Evolutionary conservation across 2,797 vertebrate genomes (phyloP).

Genomic region (Bradypodion pumilum): DNA sequence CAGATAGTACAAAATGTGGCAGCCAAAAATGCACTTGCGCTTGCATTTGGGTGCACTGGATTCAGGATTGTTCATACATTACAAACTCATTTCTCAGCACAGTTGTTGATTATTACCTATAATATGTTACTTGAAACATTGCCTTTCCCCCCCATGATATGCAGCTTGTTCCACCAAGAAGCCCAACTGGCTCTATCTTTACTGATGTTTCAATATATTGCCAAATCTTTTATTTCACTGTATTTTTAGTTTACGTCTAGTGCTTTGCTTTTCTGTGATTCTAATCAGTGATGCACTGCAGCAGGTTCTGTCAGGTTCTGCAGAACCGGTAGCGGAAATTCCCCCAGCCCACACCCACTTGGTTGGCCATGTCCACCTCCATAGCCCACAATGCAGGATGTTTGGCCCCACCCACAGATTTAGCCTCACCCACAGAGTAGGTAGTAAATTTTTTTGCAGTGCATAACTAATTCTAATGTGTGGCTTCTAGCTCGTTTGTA

Average conservation of each 20-base stretch:
- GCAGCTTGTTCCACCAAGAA: neutral
- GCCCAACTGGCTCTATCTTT: neutral
- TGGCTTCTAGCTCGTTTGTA: neutral
- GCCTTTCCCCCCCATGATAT: neutral
- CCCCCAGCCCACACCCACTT: too few relatives aligned
- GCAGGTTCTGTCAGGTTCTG: too few relatives aligned
- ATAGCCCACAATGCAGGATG: too few relatives aligned
- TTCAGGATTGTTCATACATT: neutral
- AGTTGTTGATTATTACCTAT: neutral
- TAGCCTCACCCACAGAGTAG: too few relatives aligned
- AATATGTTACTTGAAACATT: neutral
- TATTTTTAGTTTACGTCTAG: neutral
- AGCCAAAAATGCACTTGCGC: neutral
- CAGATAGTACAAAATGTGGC: neutral
- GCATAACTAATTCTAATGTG: neutral
- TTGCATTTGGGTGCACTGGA: neutral
- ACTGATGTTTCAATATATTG: neutral
- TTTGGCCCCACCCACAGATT: too few relatives aligned
- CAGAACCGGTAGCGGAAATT: too few relatives aligned
- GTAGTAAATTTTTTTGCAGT: too few relatives aligned
- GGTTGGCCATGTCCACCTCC: too few relatives aligned
- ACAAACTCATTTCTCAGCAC: neutral
- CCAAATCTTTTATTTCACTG: neutral
- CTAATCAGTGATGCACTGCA: too few relatives aligned
- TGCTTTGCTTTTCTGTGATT: neutral